These are phyloP conservation scores for Tinea trinotella DNA, from an alignment of 2,888 invertebrate species.

Conservation along the genomic window DNA sequence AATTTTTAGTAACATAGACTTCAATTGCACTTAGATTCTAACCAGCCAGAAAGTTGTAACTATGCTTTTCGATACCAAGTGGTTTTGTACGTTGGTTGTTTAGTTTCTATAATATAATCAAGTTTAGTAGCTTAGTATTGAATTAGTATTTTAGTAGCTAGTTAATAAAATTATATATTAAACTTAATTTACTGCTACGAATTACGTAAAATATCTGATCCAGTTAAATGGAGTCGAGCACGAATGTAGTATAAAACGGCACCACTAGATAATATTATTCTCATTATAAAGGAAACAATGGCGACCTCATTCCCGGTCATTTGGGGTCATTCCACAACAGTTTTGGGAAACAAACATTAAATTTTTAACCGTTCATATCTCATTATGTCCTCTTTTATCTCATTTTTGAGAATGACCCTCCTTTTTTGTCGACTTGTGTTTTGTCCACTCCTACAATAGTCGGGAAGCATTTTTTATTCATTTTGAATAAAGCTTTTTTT, in stretches of 20 bases:
- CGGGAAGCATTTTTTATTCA: background rate
- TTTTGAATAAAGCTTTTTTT: too few species aligned
- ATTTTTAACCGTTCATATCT: slow-evolving; percentile 1
- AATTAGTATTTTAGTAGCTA: too few species aligned
- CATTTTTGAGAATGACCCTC: background rate
- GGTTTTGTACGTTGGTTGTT: too few species aligned
- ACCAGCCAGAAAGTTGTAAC: too few species aligned
- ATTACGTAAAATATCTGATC: too few species aligned
- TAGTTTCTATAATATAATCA: too few species aligned
- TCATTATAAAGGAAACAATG: slow-evolving; percentile 1
- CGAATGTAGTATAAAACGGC: background rate
- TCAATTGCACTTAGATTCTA: too few species aligned
- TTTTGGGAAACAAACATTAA: slow-evolving; percentile 8
- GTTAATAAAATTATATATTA: too few species aligned
- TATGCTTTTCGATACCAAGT: too few species aligned
- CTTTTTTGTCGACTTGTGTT: background rate
- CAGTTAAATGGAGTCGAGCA: background rate
- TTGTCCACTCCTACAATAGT: background rate
- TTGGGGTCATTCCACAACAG: background rate
- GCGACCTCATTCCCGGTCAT: background rate
- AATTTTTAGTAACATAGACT: too few species aligned
- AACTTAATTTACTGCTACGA: too few species aligned
- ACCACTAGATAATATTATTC: background rate
- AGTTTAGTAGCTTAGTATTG: too few species aligned
- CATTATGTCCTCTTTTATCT: slow-evolving; percentile 8